A percentile compares a stretch with the other conserved stretches of the same genome.
Conservation (phyloP, 2,113 vertebrate species). For the Phyllostomus hastatus region DNA sequence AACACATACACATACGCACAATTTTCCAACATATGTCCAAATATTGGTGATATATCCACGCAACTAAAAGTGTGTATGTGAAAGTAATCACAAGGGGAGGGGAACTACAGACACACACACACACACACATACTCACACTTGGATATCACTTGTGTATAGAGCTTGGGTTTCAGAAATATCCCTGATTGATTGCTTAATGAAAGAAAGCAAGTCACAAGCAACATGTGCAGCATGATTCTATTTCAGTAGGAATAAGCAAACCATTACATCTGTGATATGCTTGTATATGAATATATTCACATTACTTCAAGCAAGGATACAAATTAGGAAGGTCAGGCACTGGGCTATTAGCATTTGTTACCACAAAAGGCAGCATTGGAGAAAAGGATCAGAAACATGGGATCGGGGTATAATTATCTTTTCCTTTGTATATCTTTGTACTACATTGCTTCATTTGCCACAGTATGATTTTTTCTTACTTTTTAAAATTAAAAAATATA, state of each 20-base stretch:
- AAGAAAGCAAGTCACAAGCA: neutral
- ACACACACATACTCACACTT: neutral
- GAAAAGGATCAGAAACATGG: neutral
- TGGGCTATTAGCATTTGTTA: neutral
- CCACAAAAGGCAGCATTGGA: neutral
- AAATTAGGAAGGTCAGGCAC: neutral
- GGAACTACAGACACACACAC: neutral
- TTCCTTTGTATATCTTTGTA: neutral
- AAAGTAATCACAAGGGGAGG: neutral
- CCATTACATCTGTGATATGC: neutral
- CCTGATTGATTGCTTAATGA: neutral
- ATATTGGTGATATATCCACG: neutral
- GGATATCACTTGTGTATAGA: neutral
- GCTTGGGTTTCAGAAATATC: neutral
- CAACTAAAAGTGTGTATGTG: neutral
- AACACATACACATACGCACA: neutral
- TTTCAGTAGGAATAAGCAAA: neutral
- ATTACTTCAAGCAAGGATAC: neutral
- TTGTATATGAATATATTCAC: neutral
- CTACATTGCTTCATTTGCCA: neutral
- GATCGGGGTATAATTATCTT: neutral
- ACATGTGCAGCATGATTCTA: neutral
- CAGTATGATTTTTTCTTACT: neutral
- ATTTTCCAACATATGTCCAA: neutral
- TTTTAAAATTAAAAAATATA: neutral